Evolutionary conservation across 2,888 invertebrate species (phyloP).

Genomic region (Achlya flavicornis): DNA sequence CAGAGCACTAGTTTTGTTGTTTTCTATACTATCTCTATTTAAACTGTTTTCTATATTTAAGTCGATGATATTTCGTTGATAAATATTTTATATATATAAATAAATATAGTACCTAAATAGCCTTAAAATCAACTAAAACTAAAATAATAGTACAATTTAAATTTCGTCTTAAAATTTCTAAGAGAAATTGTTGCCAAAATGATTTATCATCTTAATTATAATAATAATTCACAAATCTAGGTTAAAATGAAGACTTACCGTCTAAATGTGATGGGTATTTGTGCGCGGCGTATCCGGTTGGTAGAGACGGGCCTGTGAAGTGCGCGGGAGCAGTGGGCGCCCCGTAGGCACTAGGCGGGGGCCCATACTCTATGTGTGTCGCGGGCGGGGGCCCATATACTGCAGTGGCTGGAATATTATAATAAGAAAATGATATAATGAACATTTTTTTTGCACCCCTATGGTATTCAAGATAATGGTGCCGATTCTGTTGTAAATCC

Average conservation of each 20-base stretch:
- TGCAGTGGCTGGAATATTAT: slow-evolving; percentile 47
- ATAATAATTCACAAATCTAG: not conserved
- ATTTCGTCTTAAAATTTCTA: not conserved
- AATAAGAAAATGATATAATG: not conserved
- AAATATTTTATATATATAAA: too few relatives aligned
- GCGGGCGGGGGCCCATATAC: slow-evolving; percentile 72
- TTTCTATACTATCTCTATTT: too few relatives aligned
- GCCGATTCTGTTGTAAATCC: too few relatives aligned
- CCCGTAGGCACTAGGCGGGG: slow-evolving; percentile 64
- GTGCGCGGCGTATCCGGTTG: slow-evolving; percentile 72
- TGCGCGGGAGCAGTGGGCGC: slow-evolving; percentile 74
- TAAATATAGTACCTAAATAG: too few relatives aligned
- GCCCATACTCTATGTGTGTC: slow-evolving; percentile 65
- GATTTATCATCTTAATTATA: not conserved
- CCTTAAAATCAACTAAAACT: too few relatives aligned
- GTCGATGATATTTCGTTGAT: too few relatives aligned
- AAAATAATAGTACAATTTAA: too few relatives aligned
- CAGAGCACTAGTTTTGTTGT: too few relatives aligned
- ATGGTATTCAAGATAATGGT: too few relatives aligned
- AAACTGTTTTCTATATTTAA: too few relatives aligned
- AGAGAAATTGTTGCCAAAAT: slow-evolving; percentile 3
- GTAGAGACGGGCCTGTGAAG: slow-evolving; percentile 60
- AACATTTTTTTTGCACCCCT: not conserved
- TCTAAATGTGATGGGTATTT: slow-evolving; percentile 75
- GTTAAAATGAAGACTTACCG: slow-evolving; percentile 53